Evolutionary conservation across 2,888 invertebrate species (phyloP).

Genomic region (Pomacea canaliculata): DNA sequence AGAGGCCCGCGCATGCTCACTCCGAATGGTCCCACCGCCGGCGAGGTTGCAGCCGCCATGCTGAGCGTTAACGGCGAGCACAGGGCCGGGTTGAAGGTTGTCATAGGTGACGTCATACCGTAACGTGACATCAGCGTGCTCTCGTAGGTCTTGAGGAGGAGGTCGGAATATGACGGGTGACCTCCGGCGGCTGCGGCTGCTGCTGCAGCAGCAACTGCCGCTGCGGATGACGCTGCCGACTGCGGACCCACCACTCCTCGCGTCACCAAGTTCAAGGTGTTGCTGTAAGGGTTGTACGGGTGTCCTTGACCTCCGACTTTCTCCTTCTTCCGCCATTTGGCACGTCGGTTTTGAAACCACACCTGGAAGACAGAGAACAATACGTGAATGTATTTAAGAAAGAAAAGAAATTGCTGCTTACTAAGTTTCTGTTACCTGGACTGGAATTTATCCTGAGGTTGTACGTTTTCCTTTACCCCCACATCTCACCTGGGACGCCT

Average conservation of each 20-base stretch:
- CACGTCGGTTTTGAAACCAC: conserved; percentile 99
- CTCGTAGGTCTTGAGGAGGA: conserved; percentile 63
- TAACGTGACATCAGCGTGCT: conserved; percentile 49
- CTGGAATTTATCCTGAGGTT: too few species aligned
- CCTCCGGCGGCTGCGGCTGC: conserved; percentile 4
- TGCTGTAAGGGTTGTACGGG: conserved; percentile 51
- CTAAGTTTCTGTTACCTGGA: too few species aligned
- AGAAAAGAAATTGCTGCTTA: too few species aligned
- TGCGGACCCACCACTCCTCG: conserved; percentile 15
- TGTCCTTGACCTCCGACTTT: conserved; percentile 73
- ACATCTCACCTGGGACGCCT: too few species aligned
- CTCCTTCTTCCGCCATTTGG: conserved; percentile 99
- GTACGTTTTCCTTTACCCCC: too few species aligned
- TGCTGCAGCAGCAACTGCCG: conserved; percentile 15
- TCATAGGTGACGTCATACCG: conserved; percentile 29
- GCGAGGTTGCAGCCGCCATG: conserved; percentile 19
- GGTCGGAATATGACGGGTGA: conserved; percentile 53
- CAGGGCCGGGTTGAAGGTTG: conserved; percentile 16
- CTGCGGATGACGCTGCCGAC: conserved; percentile 2
- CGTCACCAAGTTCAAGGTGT: conserved; percentile 29
- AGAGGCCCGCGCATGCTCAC: conserved; percentile 26
- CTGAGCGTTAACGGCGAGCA: conserved; percentile 28
- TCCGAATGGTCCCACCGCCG: conserved; percentile 6
- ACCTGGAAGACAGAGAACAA: conserved; percentile 77
- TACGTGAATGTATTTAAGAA: too few species aligned